Base-by-base conservation (phyloP, 1,140 invertebrate genomes). In the Macrosteles quadrilineatus region DNA sequence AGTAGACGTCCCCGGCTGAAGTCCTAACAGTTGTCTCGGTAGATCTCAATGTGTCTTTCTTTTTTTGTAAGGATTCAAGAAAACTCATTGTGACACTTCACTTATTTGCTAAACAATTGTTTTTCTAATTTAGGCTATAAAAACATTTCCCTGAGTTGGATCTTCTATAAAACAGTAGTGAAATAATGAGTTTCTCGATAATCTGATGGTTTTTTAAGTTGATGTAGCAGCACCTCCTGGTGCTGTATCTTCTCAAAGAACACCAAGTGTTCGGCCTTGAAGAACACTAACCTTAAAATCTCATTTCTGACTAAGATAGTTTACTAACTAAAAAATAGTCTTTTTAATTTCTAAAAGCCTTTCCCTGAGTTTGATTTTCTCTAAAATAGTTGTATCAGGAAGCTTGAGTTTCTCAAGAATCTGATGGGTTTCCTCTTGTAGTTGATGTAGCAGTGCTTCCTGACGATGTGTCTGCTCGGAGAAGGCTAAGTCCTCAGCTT, bases 11-110 rank as follows among this genome's bases (percentile, higher is more conserved):
- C 74, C 87, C 84, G 14, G 79, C 75, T 57, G 82, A 80, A 1
- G 89, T 91, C 1, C 57, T 65, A 4, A 91, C 79, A n/a, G 86
- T 75, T 1, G 90, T 91, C 72, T 83, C 83, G 40, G 87, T 88
- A 1, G 78, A 78, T 80, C 86, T 87, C 0, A 92, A 78, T 62
- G 76, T 77, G 11, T 77, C 76, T 75, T 85, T 87, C 73, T 85
- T 85, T 67, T 81, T 81, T 71, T 81, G 77, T 50, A 91, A 75
- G 75, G 87, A 80, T 75, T 81, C 83, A 72, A 86, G 78, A 68
- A 91, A 84, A 84, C 87, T 87, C 90, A 91, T 92, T 72, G 73
- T 82, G 57, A 23, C 29, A 67, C 57, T 57, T 6, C 11, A 23
- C 11, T n/a, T 29, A n/a, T 29, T 59, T 27, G 6, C 6, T n/a